phyloP scores from a whole-genome alignment of 2,113 vertebrate genomes.

The Serinus canaria region DNA sequence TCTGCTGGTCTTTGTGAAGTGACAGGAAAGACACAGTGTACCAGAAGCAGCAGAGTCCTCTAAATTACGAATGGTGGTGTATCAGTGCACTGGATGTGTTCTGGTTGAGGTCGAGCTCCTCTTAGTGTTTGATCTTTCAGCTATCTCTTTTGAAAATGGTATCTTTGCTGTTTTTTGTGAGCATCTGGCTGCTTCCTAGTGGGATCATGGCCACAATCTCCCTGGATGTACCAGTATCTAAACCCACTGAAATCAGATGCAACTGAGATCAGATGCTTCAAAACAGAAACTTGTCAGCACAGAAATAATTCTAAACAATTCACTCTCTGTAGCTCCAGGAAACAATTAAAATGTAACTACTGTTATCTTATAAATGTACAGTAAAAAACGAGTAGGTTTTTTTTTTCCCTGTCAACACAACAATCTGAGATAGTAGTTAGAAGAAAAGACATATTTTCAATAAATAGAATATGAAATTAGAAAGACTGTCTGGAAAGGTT shows the following conservation, averaged over 20 bases:
- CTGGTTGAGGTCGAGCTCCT: background rate
- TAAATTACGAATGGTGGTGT: rapidly evolving
- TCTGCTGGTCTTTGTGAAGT: background rate
- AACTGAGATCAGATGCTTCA: background rate
- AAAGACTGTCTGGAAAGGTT: background rate
- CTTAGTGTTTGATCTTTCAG: background rate
- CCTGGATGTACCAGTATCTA: background rate
- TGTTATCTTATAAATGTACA: background rate
- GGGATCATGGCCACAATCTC: background rate
- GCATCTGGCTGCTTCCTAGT: background rate
- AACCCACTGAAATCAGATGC: background rate
- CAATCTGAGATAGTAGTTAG: background rate
- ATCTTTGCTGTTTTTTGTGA: background rate
- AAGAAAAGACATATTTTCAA: background rate
- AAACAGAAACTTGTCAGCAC: background rate
- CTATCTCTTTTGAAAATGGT: background rate
- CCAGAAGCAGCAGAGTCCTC: background rate
- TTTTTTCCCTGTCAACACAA: background rate
- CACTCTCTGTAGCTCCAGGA: background rate
- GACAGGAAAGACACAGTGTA: rapidly evolving
- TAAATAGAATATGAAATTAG: background rate
- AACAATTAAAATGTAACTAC: background rate
- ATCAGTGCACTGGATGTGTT: background rate
- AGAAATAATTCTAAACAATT: background rate
- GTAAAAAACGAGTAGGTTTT: background rate